Conservation (phyloP, 2,888 invertebrate species). For the Oscheius sp. region DNA sequence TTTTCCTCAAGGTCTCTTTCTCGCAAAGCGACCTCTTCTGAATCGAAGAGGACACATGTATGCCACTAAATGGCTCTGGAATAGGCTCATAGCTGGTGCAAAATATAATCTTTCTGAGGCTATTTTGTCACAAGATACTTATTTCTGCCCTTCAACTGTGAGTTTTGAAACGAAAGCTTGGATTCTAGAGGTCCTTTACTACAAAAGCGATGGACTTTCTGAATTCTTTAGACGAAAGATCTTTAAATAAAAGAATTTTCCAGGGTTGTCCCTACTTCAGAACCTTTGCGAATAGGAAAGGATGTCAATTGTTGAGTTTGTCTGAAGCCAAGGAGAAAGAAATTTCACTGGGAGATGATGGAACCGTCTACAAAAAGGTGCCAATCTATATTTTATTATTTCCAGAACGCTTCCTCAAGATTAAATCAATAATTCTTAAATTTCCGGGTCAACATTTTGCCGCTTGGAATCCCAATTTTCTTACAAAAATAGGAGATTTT, state of each 20-base stretch:
- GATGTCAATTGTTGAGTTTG: conserved; percentile 54
- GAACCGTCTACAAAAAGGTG: conserved; percentile 39
- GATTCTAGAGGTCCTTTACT: not conserved
- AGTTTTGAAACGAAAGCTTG: no score
- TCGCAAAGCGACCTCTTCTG: conserved; percentile 52
- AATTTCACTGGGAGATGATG: conserved; percentile 28
- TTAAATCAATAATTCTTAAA: no score
- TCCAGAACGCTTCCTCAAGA: not conserved
- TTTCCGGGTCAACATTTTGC: not conserved
- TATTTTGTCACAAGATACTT: conserved; percentile 63
- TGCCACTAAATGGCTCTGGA: conserved; percentile 68
- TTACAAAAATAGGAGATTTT: not conserved
- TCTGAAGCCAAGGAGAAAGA: conserved; percentile 48
- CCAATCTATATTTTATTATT: not conserved
- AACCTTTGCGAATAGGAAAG: conserved; percentile 56
- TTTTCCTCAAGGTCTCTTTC: conserved; percentile 64
- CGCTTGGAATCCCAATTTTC: not conserved
- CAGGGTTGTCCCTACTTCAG: conserved; percentile 67
- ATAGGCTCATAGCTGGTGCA: conserved; percentile 66
- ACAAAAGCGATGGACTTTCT: not conserved
- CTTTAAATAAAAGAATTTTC: conserved; percentile 14
- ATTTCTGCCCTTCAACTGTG: conserved; percentile 58
- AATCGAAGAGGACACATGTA: conserved; percentile 66
- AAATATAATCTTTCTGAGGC: conserved; percentile 65
- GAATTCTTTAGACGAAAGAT: not conserved